phyloP scores from a whole-genome alignment of 2,888 invertebrate species.

The Platycheirus rosarum region DNA sequence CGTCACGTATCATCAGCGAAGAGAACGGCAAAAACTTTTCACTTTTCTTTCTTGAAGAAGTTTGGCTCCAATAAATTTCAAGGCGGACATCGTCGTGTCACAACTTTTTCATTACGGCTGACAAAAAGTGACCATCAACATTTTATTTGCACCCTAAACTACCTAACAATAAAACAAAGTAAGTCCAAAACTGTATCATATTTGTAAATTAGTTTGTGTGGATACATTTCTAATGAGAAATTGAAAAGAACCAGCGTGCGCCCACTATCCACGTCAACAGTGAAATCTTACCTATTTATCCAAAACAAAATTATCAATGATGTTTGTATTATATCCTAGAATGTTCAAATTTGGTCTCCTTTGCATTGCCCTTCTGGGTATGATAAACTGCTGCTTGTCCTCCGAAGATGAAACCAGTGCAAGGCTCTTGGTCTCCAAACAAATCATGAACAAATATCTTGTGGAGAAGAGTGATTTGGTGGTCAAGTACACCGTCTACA shows the following conservation, averaged over 20 bases:
- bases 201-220: background rate
- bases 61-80: conserved; percentile 15
- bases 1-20: conserved; percentile 78
- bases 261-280: conserved; percentile 65
- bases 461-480: conserved; percentile 98
- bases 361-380: conserved; percentile 77
- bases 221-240: conserved; percentile 43
- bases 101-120: conserved; percentile 8
- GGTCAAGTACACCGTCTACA: conserved; percentile 96
- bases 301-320: conserved; percentile 75
- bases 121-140: conserved; percentile 2
- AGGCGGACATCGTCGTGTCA: conserved; percentile 67
- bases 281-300: conserved; percentile 26
- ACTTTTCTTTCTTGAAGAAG: conserved; percentile 38
- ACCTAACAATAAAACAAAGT: conserved; percentile 47
- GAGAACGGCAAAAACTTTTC: conserved; percentile 53
- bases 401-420: conserved; percentile 89
- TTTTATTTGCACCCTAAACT: background rate
- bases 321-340: conserved; percentile 71
- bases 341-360: conserved; percentile 71
- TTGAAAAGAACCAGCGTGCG: conserved; percentile 11
- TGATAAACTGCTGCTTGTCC: conserved; percentile 78
- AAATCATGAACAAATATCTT: conserved; percentile 96
- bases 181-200: conserved; percentile 15
- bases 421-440: conserved; percentile 94